These are phyloP conservation scores for Willowsia nigromaculata DNA, from an alignment of 2,888 invertebrate species.

Conservation along the genomic window DNA sequence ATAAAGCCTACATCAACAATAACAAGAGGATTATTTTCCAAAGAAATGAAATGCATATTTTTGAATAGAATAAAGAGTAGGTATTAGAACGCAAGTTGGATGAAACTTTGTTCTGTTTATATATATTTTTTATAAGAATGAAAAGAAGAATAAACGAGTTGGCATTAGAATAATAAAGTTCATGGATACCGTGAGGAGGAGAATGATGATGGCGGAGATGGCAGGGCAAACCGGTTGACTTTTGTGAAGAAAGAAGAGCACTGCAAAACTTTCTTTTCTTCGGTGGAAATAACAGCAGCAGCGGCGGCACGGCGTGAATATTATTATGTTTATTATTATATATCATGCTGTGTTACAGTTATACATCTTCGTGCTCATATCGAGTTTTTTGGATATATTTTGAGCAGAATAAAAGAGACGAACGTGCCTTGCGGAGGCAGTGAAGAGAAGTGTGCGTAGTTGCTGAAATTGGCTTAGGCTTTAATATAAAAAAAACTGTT, in stretches of 20 bases:
- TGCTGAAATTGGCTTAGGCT: constrained; percentile 7
- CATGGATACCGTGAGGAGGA: background rate
- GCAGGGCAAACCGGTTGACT: constrained; percentile 23
- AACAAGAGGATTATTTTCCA: background rate
- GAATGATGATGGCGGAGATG: background rate
- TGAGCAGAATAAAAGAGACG: background rate
- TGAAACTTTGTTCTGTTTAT: background rate
- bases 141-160: background rate
- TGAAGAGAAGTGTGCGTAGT: background rate
- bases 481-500: constrained; percentile 27
- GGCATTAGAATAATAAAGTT: constrained; percentile 2
- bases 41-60: background rate
- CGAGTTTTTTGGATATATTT: background rate
- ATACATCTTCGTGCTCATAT: background rate
- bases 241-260: background rate
- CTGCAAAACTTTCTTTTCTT: background rate
- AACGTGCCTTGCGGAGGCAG: constrained; percentile 10
- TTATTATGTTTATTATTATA: constrained; percentile 17
- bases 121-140: background rate
- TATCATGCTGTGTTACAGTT: background rate
- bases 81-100: background rate
- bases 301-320: constrained; percentile 2
- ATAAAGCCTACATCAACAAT: background rate
- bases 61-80: background rate
- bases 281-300: background rate